Conservation (phyloP, 2,888 invertebrate species). For the Cryptops parisi region DNA sequence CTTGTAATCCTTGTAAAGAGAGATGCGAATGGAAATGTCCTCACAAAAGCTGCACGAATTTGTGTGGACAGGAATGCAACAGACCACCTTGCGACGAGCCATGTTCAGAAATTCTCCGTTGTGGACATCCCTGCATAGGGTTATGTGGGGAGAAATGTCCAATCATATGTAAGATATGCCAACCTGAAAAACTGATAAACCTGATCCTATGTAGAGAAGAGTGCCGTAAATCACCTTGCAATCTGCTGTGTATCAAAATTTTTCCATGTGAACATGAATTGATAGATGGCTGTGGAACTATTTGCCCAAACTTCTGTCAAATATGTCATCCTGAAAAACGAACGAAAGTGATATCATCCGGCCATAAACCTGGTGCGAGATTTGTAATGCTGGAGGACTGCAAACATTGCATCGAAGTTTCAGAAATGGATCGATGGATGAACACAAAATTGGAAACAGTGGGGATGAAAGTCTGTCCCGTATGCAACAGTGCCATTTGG, state of each 20-base stretch:
- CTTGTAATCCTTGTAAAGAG: slow-evolving; percentile 28
- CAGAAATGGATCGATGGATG: slow-evolving; percentile 29
- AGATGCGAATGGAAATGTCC: slow-evolving; percentile 28
- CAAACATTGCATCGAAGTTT: slow-evolving; percentile 30
- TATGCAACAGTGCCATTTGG: slow-evolving; percentile 45
- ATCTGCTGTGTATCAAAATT: too few relatives aligned
- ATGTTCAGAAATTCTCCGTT: slow-evolving; percentile 25
- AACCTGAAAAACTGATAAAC: slow-evolving; percentile 23
- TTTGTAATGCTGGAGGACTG: slow-evolving; percentile 28
- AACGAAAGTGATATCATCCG: too few relatives aligned
- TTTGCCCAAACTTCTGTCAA: too few relatives aligned
- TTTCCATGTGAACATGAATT: slow-evolving; percentile 40
- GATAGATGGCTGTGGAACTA: too few relatives aligned
- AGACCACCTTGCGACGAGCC: slow-evolving; percentile 25
- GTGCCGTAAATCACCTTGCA: too few relatives aligned
- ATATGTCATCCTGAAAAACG: too few relatives aligned
- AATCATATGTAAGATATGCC: slow-evolving; percentile 18
- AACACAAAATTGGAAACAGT: slow-evolving; percentile 21
- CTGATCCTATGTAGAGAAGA: slow-evolving; percentile 34
- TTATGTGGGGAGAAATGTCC: slow-evolving; percentile 34
- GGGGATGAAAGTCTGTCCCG: slow-evolving; percentile 38
- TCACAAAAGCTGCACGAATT: slow-evolving; percentile 26
- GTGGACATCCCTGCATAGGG: slow-evolving; percentile 32
- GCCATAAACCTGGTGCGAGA: slow-evolving; percentile 37
- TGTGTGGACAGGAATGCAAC: slow-evolving; percentile 31